A percentile compares a stretch with the other conserved stretches of the same genome.
phyloP scores from a whole-genome alignment of 2,113 vertebrate genomes.

The Dipodomys stephensi region DNA sequence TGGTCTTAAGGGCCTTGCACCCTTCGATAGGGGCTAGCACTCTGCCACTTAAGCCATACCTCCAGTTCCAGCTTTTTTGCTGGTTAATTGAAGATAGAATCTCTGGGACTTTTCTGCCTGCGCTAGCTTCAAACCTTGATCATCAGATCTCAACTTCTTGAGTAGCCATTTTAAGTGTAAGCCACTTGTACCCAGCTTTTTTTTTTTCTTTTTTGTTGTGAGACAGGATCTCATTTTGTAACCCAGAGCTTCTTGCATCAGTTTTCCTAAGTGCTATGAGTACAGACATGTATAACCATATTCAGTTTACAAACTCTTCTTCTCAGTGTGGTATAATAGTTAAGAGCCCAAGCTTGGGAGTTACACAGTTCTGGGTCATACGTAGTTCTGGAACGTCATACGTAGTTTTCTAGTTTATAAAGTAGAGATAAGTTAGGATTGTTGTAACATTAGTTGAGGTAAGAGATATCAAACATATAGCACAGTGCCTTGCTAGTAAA shows the following conservation, averaged over 20 bases:
- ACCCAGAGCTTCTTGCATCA: not conserved
- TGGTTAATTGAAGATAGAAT: too few relatives aligned
- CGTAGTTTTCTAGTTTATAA: constrained; percentile 32
- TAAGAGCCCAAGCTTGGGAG: not conserved
- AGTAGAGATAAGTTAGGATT: constrained; percentile 33
- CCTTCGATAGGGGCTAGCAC: too few relatives aligned
- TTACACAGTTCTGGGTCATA: not conserved
- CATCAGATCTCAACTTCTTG: too few relatives aligned
- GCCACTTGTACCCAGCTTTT: not conserved
- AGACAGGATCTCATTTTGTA: not conserved
- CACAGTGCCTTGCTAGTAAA: not conserved
- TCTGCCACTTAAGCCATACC: too few relatives aligned
- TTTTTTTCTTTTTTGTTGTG: not conserved
- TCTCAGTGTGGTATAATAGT: not conserved
- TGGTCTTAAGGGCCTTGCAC: too few relatives aligned
- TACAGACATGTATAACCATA: not conserved
- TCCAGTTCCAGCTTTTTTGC: too few relatives aligned
- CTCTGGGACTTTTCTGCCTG: too few relatives aligned
- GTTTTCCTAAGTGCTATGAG: not conserved
- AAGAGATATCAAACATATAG: constrained; percentile 44
- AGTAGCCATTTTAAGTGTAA: too few relatives aligned
- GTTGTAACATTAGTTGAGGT: constrained; percentile 19
- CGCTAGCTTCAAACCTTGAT: too few relatives aligned
- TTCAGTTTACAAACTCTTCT: not conserved
- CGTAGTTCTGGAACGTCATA: not conserved